phyloP scores from a whole-genome alignment of 1,140 invertebrate genomes.

The Scaptomyza pallida region DNA sequence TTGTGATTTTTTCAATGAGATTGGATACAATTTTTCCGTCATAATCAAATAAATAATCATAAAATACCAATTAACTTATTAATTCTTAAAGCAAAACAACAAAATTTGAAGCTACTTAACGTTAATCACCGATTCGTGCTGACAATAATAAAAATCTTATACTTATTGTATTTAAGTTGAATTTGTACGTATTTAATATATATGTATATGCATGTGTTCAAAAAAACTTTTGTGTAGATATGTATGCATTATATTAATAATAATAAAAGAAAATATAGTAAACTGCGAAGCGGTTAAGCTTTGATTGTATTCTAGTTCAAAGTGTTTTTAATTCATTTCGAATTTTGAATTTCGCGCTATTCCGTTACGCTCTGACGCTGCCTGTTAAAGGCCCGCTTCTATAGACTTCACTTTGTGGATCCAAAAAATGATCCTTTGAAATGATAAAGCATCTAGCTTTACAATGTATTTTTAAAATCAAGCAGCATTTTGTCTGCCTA shows the following conservation, averaged over 20 bases:
- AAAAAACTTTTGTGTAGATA: neutral
- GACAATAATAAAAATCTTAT: slow-evolving; percentile 29
- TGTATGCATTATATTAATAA: slow-evolving; percentile 18
- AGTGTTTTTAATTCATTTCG: neutral
- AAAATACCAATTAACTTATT: slow-evolving; percentile 55
- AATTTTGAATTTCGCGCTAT: too few relatives aligned
- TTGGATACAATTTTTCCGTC: slow-evolving; percentile 47
- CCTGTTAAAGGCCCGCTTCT: too few relatives aligned
- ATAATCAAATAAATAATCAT: slow-evolving; percentile 27
- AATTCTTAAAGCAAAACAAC: slow-evolving; percentile 23
- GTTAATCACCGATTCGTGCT: slow-evolving; percentile 38
- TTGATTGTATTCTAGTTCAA: neutral
- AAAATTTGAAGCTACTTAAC: slow-evolving; percentile 29
- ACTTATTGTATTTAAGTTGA: slow-evolving; percentile 39
- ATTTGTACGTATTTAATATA: slow-evolving; percentile 1
- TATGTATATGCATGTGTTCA: slow-evolving; percentile 11
- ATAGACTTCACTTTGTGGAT: too few relatives aligned
- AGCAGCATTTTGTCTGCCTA: neutral
- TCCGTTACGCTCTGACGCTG: too few relatives aligned
- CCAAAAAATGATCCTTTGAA: neutral
- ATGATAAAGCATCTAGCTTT: neutral
- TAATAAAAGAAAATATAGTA: slow-evolving; percentile 34
- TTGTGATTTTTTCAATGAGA: slow-evolving; percentile 55
- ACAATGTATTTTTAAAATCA: neutral
- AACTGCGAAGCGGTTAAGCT: slow-evolving; percentile 35